phyloP scores from a whole-genome alignment of 2,888 invertebrate species.

The Nomada ruficornis region DNA sequence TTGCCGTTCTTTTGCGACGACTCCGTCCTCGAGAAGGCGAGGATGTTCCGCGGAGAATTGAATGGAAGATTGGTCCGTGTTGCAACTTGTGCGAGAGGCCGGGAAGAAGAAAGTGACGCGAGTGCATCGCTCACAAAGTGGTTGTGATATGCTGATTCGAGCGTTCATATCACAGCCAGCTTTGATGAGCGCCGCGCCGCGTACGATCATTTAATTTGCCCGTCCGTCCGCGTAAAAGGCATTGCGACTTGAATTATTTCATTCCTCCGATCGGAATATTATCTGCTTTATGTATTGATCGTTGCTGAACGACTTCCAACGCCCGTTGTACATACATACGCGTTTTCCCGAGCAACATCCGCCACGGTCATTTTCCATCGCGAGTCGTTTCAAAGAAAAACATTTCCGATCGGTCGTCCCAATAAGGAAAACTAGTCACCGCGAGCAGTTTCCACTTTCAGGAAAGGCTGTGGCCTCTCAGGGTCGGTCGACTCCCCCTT shows the following conservation, averaged over 20 bases:
- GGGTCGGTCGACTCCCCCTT: slow-evolving; percentile 33
- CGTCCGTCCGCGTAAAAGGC: no score
- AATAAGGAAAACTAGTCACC: slow-evolving; percentile 42
- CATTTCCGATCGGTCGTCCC: slow-evolving; percentile 34
- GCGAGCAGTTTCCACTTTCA: slow-evolving; percentile 41
- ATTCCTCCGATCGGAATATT: no score
- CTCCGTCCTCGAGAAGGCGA: background rate
- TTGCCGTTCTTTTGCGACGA: slow-evolving; percentile 85
- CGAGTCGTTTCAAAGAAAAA: slow-evolving; percentile 45
- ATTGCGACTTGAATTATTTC: no score
- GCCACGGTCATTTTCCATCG: background rate
- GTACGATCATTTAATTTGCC: background rate
- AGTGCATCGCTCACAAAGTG: slow-evolving; percentile 93
- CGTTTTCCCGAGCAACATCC: slow-evolving; percentile 14
- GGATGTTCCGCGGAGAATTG: background rate
- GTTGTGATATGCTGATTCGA: slow-evolving; percentile 91
- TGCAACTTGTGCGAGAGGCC: background rate
- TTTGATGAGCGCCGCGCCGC: slow-evolving; percentile 94
- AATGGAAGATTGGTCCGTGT: background rate
- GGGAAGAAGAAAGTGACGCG: slow-evolving; percentile 66
- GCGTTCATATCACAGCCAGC: slow-evolving; percentile 98
- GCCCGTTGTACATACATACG: no score
- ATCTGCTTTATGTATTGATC: no score
- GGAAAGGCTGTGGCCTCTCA: slow-evolving; percentile 19
- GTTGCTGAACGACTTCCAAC: no score